These are phyloP conservation scores for Psammodynastes pulverulentus DNA, from an alignment of 2,113 vertebrate species.

Conservation along the genomic window DNA sequence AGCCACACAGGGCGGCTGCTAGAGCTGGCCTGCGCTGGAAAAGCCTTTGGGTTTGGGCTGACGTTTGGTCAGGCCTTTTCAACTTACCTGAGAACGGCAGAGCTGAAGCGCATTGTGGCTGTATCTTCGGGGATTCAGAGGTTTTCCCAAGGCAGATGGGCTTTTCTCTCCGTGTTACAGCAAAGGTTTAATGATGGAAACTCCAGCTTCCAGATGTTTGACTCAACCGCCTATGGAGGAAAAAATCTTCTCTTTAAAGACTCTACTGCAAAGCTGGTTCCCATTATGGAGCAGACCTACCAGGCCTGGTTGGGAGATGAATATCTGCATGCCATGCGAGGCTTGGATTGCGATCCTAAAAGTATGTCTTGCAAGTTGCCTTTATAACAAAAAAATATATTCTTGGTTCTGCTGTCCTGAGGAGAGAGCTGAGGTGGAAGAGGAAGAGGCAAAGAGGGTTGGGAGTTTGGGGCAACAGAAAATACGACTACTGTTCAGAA, in stretches of 20 bases:
- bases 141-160: slow-evolving; percentile 16
- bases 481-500: not conserved
- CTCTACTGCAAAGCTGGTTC: slow-evolving; percentile 69
- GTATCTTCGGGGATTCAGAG: not conserved
- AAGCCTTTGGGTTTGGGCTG: not conserved
- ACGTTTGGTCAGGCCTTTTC: not conserved
- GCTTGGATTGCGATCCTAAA: slow-evolving; percentile 78
- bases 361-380: slow-evolving; percentile 62
- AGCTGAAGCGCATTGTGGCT: not conserved
- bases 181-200: slow-evolving; percentile 63
- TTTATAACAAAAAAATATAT: not conserved
- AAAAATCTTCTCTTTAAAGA: slow-evolving; percentile 85
- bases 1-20: not conserved
- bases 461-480: not conserved
- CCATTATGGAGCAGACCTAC: slow-evolving; percentile 71
- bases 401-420: not conserved
- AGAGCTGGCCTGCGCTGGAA: not conserved
- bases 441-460: not conserved
- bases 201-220: slow-evolving; percentile 83
- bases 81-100: not conserved
- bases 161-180: slow-evolving; percentile 51
- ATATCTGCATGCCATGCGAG: slow-evolving; percentile 77
- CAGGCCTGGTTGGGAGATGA: slow-evolving; percentile 80
- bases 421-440: not conserved
- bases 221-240: slow-evolving; percentile 68